A percentile compares a stretch with the other conserved stretches of the same genome.
Evolutionary conservation across 2,888 invertebrate genomes (phyloP).

Genomic region (Oithona nana): DNA sequence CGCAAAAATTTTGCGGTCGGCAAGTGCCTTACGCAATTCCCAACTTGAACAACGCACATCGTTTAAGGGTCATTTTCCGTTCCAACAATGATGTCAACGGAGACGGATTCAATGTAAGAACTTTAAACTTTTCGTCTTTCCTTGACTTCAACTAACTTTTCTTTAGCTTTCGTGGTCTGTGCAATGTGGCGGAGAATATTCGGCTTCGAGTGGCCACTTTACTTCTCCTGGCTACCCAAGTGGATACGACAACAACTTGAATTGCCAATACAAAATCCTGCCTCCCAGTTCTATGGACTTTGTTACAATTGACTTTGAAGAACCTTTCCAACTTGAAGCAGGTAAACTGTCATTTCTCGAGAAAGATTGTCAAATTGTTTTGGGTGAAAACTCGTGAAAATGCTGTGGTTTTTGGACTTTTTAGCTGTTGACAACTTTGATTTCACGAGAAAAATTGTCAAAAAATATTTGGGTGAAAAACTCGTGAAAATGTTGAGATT

Average conservation of each 20-base stretch:
- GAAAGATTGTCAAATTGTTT: too few species aligned
- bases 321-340: slow-evolving; percentile 2
- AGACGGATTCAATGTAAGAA: slow-evolving; percentile 3
- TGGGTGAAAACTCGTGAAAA: too few species aligned
- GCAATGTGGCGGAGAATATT: background rate
- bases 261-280: slow-evolving; percentile 3
- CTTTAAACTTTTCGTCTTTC: background rate
- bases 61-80: background rate
- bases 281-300: background rate
- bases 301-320: background rate
- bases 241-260: background rate
- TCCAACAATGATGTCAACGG: slow-evolving; percentile 5
- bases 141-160: background rate
- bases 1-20: slow-evolving; percentile 1
- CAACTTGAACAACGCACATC: background rate
- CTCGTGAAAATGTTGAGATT: too few species aligned
- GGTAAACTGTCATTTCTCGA: too few species aligned
- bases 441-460: too few species aligned
- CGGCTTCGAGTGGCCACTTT: background rate
- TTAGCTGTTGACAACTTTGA: too few species aligned
- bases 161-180: background rate
- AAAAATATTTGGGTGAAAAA: too few species aligned
- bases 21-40: background rate
- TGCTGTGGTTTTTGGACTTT: too few species aligned
- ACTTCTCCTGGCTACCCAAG: slow-evolving; percentile 11